Evolutionary conservation across 1,140 invertebrate species (phyloP), one percentile per base, ranked within the genome.

Genomic region (Scaptomyza graminum): DNA sequence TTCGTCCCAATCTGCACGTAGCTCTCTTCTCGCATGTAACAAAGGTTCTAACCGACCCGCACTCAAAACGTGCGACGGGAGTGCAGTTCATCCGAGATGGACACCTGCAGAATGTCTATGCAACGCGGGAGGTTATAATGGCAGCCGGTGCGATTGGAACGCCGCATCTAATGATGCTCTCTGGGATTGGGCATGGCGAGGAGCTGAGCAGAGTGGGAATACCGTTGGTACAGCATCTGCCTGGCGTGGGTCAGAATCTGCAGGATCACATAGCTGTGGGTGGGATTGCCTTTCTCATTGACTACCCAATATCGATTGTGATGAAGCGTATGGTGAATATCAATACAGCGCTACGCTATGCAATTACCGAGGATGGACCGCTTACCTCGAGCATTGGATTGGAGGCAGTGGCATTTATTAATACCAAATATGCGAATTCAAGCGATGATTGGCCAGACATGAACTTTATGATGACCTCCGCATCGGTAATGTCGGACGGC

Each of bases 381-480:
- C 83, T 97, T 11, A 97, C 96, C 0, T 95, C 96, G 0, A 96
- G 95, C 70, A 94, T 97, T 3, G 96, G 96, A 0, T 90, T 97
- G 44, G 96, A 97, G 92, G 95, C 96, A 0, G 96, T 97, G 0
- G 96, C 95, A 0, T 97, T 97, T 80, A 96, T 97, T 44, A 95
- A 95, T 0, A 97, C 97, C 0, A 97, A 97, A 90, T 97, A 97
- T 84, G 95, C 95, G 0, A 97, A 97, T 83, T 92, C 94, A 62
- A 94, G 94, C 0, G 95, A 97, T 63, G 96, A 97, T 81, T 97
- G 96, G 96, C 97, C 97, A 0, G 97, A 98, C 80, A 97, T 97
- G 59, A 96, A 97, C 73, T 97, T 97, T 81, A 97, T 91, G 95
- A 92, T 97, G 88, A 95, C 96, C 0, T 95, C 96, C n/a, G 94